Evolutionary conservation across 1,140 invertebrate species (phyloP), one percentile per base, ranked within the genome.

Genomic region (Anagrus nilaparvatae): DNA sequence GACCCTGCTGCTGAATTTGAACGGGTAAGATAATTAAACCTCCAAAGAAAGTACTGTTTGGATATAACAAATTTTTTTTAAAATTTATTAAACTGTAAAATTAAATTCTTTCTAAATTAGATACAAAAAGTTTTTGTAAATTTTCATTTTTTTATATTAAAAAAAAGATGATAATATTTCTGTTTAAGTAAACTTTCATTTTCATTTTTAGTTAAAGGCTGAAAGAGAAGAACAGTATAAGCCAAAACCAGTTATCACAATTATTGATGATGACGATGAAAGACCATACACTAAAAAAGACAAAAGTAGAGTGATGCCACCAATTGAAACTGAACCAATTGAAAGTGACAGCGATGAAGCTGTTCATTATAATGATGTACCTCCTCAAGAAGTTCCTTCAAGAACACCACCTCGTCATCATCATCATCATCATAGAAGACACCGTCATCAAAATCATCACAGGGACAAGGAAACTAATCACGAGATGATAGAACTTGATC

Each of bases 1-100:
- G 84, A 93, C 74, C 85, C 87, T 3, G 80, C 80, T 47, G 80
- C 79, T 24, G 87, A 90, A 61, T 85, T 85, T 59, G 82, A 87
- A 59, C 75, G 78, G 63, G 79, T 82, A 62, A 55, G 44, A 48
- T 35, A 13, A 5, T 12, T 5, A 25, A 7, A 5, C 24, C 12
- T 25, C 24, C 24, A 25, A 25, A 25, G 6, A 25, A 5, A 25
- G n/a, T n/a, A n/a, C n/a, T n/a, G n/a, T n/a, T n/a, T n/a, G n/a
- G n/a, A n/a, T n/a, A n/a, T n/a, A n/a, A n/a, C n/a, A n/a, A n/a
- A n/a, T n/a, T n/a, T n/a, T n/a, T n/a, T n/a, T n/a, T n/a, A n/a
- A n/a, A n/a, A n/a, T n/a, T n/a, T n/a, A n/a, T n/a, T 31, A 30
- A 24, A 42, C 8, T 27, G 13, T 45, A 33, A 20, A 24, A 47